phyloP scores from a whole-genome alignment of 2,888 invertebrate genomes.

The Thymelicus sylvestris region DNA sequence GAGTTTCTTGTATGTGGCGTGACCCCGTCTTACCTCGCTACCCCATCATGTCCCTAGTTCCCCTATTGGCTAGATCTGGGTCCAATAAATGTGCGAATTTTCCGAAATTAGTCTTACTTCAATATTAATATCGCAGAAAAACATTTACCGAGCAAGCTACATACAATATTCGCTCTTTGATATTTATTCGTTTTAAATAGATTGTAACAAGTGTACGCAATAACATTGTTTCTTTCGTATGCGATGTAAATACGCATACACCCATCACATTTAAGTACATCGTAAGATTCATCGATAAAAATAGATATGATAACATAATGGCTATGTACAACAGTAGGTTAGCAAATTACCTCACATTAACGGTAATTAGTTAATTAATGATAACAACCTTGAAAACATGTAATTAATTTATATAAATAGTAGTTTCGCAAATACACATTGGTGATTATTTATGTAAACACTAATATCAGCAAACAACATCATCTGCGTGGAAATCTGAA shows the following conservation, averaged over 20 bases:
- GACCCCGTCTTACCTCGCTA: no score
- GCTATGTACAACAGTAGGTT: background rate
- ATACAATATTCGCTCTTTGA: no score
- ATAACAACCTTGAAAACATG: background rate
- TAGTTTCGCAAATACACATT: background rate
- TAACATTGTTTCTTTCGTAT: slow-evolving; percentile 14
- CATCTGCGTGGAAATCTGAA: no score
- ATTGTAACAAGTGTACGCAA: slow-evolving; percentile 17
- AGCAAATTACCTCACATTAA: background rate
- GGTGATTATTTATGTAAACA: no score
- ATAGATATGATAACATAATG: slow-evolving; percentile 16
- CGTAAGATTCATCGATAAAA: slow-evolving; percentile 32
- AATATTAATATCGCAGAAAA: no score
- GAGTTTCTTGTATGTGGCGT: no score
- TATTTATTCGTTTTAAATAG: background rate
- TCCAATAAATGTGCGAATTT: no score
- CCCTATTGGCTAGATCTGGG: no score
- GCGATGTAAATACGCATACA: background rate
- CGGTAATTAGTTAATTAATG: slow-evolving; percentile 1
- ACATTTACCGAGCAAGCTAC: no score
- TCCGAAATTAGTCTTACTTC: no score
- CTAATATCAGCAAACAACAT: no score
- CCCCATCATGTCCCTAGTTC: no score
- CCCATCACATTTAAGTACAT: slow-evolving; percentile 6
- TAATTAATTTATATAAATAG: background rate